phyloP scores from a whole-genome alignment of 2,888 invertebrate species.

The Deroplatys truncata region DNA sequence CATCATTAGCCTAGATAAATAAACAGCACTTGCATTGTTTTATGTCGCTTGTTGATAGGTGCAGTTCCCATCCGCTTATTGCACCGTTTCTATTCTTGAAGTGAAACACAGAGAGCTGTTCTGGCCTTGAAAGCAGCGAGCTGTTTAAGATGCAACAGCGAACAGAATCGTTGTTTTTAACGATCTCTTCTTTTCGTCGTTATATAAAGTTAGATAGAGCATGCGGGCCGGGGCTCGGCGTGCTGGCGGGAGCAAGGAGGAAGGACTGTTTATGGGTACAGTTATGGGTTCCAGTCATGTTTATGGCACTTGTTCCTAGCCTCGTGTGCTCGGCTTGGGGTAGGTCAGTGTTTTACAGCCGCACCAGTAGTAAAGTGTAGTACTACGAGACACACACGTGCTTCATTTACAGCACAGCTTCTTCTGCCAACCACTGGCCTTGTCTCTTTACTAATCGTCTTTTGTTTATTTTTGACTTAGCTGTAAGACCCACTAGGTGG shows the following conservation, averaged over 20 bases:
- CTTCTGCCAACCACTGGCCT: background rate
- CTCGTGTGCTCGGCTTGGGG: background rate
- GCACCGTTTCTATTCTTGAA: background rate
- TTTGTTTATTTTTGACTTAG: no score
- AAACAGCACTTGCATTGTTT: no score
- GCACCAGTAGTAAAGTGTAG: background rate
- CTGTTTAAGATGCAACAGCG: background rate
- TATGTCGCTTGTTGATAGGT: no score
- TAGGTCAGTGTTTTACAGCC: conserved; percentile 4
- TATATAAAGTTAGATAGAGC: background rate
- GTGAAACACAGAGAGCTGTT: background rate
- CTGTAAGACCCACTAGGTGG: no score
- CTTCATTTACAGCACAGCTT: background rate
- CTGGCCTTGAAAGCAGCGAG: background rate
- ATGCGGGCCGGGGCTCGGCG: background rate
- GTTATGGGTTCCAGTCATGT: conserved; percentile 10
- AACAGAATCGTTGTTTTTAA: background rate
- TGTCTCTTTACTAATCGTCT: background rate
- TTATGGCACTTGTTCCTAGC: conserved; percentile 6
- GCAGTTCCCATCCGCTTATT: no score
- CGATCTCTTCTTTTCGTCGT: background rate
- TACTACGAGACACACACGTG: background rate
- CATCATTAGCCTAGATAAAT: no score
- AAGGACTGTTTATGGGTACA: conserved; percentile 12
- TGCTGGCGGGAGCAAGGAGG: background rate